These are phyloP conservation scores for Hyaena hyaena DNA, from an alignment of 2,113 vertebrate species.

Conservation along the genomic window DNA sequence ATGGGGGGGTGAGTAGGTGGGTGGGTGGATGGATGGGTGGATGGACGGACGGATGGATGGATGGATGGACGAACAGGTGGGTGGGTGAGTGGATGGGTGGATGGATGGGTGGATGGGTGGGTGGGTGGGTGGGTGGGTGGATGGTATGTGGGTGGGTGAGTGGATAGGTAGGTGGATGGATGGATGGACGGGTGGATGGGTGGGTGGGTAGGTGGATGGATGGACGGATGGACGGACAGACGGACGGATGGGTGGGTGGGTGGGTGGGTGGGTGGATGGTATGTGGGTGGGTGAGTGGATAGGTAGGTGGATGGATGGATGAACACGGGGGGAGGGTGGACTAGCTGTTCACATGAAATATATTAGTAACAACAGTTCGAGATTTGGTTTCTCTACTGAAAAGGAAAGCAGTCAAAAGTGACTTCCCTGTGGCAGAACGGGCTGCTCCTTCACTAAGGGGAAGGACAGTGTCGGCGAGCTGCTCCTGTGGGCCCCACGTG, in stretches of 20 bases:
- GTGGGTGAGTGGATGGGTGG: fast-evolving
- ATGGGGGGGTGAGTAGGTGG: not conserved
- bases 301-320: not conserved
- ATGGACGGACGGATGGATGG: not conserved
- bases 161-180: fast-evolving
- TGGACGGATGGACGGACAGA: fast-evolving
- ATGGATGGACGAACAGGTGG: not conserved
- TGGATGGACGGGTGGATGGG: fast-evolving
- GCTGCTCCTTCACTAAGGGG: not conserved
- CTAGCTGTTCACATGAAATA: not conserved
- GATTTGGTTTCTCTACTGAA: not conserved
- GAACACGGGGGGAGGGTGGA: not conserved
- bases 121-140: fast-evolving
- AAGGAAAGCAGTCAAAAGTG: not conserved
- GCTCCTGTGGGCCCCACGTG: not conserved
- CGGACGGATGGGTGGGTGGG: not conserved
- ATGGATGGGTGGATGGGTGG: not conserved
- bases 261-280: fast-evolving
- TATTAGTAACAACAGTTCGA: not conserved
- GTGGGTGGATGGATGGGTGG: fast-evolving
- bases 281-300: fast-evolving
- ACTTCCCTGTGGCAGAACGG: not conserved
- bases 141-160: not conserved
- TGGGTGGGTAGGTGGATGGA: not conserved
- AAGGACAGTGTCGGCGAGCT: not conserved